Conservation (phyloP, 2,797 vertebrate species). For the Propithecus deckenii region DNA sequence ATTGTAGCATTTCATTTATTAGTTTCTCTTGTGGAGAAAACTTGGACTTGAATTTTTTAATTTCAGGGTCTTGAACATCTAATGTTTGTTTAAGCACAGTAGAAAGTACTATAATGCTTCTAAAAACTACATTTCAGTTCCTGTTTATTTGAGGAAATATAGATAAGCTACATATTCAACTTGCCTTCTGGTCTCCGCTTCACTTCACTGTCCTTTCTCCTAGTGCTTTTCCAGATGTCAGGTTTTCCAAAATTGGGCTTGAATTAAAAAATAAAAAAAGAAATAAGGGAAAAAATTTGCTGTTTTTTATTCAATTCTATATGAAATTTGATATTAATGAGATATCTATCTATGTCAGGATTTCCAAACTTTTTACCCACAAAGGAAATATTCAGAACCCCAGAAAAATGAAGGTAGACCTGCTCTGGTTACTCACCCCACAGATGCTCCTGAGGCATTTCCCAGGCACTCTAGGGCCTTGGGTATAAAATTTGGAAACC, state of each 20-base stretch:
- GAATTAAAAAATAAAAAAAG: conserved; percentile 24
- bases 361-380: neutral
- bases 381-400: neutral
- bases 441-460: neutral
- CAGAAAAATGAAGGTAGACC: neutral
- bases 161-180: neutral
- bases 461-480: neutral
- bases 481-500: neutral
- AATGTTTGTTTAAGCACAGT: neutral
- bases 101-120: conserved; percentile 5
- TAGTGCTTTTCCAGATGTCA: neutral
- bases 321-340: neutral
- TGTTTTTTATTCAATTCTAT: neutral
- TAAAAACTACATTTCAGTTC: neutral
- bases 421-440: neutral
- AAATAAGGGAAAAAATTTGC: neutral
- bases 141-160: neutral
- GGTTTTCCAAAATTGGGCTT: conserved; percentile 25
- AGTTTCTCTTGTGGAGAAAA: neutral
- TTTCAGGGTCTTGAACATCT: neutral
- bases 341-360: neutral
- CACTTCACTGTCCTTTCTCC: neutral
- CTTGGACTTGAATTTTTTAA: conserved; percentile 18
- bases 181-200: neutral
- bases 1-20: conserved; percentile 20